Base-by-base conservation (phyloP, 2,113 vertebrate species). In the Phrynocephalus versicolor region DNA sequence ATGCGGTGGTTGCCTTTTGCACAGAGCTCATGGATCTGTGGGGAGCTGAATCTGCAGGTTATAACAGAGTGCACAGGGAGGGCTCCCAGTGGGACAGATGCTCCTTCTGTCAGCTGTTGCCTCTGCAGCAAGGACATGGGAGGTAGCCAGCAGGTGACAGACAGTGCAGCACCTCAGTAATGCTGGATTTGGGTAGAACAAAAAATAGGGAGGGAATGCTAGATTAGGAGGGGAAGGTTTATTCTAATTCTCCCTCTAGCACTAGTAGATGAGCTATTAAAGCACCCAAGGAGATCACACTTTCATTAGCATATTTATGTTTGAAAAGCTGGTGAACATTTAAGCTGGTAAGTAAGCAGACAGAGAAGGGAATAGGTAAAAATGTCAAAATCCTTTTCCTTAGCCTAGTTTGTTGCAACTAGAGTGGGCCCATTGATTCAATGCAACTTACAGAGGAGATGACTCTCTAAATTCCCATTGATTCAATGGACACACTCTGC, bases 41-140 rank as follows among this genome's bases (percentile, higher is more conserved):
- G 96, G 94, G 95, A 95, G 92, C 89, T 9, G 0, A 89, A 86
- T 3, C 94, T 92, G 95, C 93, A 51, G 93, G 90, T 72, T 87
- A 5, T 85, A 93, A 62, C 90, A 90, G 88, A 64, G 30, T 0
- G 55, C 41, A 87, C 79, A 91, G n/a, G 90, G 89, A 78, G 92
- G 92, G 91, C 35, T 81, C 62, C 73, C 86, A 55, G 74, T 37
- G 37, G 45, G 58, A 73, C 37, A 58, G 14, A 39, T 69, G 23
- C 21, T 0, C 65, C 15, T 78, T 33, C 62, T 91, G 92, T 77
- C 83, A 87, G 83, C 70, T 27, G 21, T 73, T 86, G 81, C 83
- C 83, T 83, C 83, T 57, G 92, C 87, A 89, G 86, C 88, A 92
- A 93, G 91, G 92, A 92, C 88, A 82, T 83, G 85, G n/a, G 88